phyloP scores from a whole-genome alignment of 2,797 vertebrate genomes.

The Crenichthys baileyi region DNA sequence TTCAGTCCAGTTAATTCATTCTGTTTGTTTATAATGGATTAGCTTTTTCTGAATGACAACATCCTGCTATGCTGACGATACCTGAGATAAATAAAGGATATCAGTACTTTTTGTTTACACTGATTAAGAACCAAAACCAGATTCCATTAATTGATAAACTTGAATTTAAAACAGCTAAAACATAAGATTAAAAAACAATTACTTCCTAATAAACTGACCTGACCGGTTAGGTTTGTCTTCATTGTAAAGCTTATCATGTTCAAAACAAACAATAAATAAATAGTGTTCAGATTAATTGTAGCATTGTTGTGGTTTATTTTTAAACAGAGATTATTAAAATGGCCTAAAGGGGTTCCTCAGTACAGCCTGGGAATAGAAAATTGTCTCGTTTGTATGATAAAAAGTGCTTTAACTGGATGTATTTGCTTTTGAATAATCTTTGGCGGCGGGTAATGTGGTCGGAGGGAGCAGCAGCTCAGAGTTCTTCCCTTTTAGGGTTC shows the following conservation, averaged over 20 bases:
- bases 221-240: neutral
- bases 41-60: neutral
- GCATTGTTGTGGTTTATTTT: neutral
- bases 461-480: slow-evolving; percentile 9
- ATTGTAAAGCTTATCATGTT: neutral
- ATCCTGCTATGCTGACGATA: neutral
- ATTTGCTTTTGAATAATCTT: neutral
- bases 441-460: neutral
- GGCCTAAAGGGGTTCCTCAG: neutral
- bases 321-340: neutral
- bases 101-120: neutral
- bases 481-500: slow-evolving; percentile 15
- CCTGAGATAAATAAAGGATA: neutral
- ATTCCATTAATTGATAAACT: neutral
- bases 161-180: neutral
- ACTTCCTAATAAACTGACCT: neutral
- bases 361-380: neutral
- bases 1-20: neutral
- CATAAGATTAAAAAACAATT: neutral
- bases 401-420: neutral
- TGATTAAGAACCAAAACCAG: neutral
- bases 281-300: neutral
- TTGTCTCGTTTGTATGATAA: neutral
- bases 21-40: neutral
- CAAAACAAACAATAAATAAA: neutral